These are phyloP conservation scores for Sphaerophoria taeniata DNA, from an alignment of 2,888 invertebrate species.

Conservation along the genomic window DNA sequence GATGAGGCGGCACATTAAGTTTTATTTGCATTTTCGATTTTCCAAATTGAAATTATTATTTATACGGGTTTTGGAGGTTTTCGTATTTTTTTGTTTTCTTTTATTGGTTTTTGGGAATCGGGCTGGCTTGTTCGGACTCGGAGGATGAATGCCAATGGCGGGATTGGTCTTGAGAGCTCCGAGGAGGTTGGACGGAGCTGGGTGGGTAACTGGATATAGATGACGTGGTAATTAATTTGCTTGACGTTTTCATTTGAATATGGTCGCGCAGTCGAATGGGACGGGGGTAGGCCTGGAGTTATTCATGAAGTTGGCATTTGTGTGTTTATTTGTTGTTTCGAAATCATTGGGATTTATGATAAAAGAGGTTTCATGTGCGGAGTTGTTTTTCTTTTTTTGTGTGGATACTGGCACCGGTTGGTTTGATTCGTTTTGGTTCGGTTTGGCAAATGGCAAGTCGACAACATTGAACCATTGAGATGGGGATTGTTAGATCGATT, in stretches of 20 bases:
- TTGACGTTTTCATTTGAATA: constrained; percentile 67
- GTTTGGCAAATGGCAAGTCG: constrained; percentile 8
- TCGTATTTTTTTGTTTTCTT: neutral
- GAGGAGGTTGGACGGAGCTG: neutral
- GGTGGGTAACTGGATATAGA: constrained; percentile 53
- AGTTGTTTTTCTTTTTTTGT: neutral
- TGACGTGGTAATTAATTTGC: constrained; percentile 74
- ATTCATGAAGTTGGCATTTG: constrained; percentile 48
- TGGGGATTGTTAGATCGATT: neutral
- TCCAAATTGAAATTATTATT: constrained; percentile 75
- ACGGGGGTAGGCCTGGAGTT: constrained; percentile 8
- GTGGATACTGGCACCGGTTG: neutral
- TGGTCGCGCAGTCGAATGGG: neutral
- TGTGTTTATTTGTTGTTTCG: constrained; percentile 13
- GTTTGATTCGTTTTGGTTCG: neutral
- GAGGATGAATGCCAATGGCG: constrained; percentile 24
- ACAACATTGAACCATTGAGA: constrained; percentile 1
- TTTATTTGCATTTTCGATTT: constrained; percentile 75
- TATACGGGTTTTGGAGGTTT: constrained; percentile 64
- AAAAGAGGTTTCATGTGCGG: neutral
- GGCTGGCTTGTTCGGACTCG: neutral
- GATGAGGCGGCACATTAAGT: constrained; percentile 74
- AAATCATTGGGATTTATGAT: constrained; percentile 12
- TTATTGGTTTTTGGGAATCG: constrained; percentile 38
- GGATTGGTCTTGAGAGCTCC: neutral